A percentile compares a stretch with the other conserved stretches of the same genome.
phyloP scores from a whole-genome alignment of 2,113 vertebrate species.

The Daubentonia madagascariensis region DNA sequence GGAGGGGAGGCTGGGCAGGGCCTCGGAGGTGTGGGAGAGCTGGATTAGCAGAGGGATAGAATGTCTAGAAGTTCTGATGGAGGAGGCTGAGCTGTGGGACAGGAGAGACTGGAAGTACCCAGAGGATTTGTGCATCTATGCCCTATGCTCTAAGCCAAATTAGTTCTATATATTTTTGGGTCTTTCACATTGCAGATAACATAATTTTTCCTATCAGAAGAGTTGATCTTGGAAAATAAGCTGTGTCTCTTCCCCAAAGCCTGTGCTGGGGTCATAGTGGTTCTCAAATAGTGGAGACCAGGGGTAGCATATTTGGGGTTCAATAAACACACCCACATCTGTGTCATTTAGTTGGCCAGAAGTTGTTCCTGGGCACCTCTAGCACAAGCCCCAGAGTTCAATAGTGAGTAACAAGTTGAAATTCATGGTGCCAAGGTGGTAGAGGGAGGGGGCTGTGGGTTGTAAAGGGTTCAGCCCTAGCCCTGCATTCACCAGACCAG shows the following conservation, averaged over 20 bases:
- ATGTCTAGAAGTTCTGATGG: background rate
- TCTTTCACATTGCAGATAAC: background rate
- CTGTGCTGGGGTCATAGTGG: background rate
- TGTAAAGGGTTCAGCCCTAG: background rate
- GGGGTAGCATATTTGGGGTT: background rate
- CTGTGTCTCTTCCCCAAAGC: background rate
- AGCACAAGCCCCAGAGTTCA: no score
- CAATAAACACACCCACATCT: background rate
- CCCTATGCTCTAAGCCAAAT: background rate
- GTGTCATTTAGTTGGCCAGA: background rate
- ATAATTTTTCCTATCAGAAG: background rate
- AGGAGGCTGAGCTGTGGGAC: background rate
- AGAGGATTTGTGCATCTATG: background rate
- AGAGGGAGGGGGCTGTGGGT: no score
- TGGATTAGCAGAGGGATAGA: background rate
- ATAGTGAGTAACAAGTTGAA: background rate
- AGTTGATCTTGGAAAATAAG: background rate
- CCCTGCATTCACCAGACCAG: background rate
- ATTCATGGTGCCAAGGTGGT: background rate
- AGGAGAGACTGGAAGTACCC: rapidly evolving
- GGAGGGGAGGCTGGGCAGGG: background rate
- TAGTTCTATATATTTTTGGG: background rate
- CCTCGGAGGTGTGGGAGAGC: background rate
- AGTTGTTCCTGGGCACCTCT: background rate
- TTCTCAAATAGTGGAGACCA: background rate